Evolutionary conservation across 2,797 vertebrate species (phyloP).

Genomic region (Esox masquinongy): DNA sequence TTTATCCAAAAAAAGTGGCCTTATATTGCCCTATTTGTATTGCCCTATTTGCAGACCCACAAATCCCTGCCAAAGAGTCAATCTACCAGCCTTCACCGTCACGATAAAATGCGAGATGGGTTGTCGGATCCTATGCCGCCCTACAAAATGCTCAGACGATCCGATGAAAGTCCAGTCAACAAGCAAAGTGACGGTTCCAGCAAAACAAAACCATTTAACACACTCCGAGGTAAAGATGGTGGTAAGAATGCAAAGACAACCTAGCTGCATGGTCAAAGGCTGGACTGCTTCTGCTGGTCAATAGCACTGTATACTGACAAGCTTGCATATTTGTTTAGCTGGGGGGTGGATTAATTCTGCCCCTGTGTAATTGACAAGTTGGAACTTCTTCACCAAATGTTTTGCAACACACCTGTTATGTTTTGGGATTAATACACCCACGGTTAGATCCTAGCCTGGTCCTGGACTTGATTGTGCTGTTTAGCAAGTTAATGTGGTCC

Average conservation of each 20-base stretch:
- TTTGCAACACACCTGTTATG: too few species aligned
- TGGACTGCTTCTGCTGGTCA: not conserved
- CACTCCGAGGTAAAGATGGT: slow-evolving; percentile 94
- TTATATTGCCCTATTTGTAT: not conserved
- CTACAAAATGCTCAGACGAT: slow-evolving; percentile 95
- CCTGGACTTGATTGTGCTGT: not conserved
- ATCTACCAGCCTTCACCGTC: slow-evolving; percentile 89
- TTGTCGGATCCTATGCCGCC: slow-evolving; percentile 92
- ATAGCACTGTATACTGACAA: not conserved
- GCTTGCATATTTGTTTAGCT: not conserved
- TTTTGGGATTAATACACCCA: too few species aligned
- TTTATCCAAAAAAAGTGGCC: not conserved
- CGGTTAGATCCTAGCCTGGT: not conserved
- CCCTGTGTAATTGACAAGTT: too few species aligned
- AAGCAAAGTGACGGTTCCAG: slow-evolving; percentile 90
- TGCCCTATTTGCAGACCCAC: slow-evolving; percentile 63
- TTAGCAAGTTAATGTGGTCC: not conserved
- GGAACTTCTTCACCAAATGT: too few species aligned
- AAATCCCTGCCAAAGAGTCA: slow-evolving; percentile 98
- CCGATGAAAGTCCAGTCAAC: slow-evolving; percentile 92
- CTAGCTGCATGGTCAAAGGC: not conserved
- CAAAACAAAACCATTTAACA: slow-evolving; percentile 88
- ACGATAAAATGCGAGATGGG: slow-evolving; percentile 94
- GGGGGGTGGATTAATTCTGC: too few species aligned
- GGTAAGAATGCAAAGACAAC: slow-evolving; percentile 71